Percentiles rank a stretch among this genome's conserved stretches.
Evolutionary conservation across 2,797 vertebrate genomes (phyloP).

Genomic region (Leptoclinus maculatus): DNA sequence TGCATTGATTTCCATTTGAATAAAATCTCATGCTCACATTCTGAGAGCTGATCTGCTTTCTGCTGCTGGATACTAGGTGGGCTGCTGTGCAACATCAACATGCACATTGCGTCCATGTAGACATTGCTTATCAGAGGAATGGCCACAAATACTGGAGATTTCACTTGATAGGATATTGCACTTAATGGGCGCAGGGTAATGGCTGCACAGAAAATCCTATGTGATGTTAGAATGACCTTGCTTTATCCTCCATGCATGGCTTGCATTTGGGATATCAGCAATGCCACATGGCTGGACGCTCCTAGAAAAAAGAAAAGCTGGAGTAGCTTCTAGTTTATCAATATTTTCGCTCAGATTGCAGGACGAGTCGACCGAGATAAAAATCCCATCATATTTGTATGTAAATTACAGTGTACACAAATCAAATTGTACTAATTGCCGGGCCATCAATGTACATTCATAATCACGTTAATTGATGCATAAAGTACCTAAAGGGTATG

Average conservation of each 20-base stretch:
- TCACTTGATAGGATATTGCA: slow-evolving; percentile 23
- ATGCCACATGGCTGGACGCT: slow-evolving; percentile 24
- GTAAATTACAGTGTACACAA: slow-evolving; percentile 15
- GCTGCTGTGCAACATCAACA: background rate
- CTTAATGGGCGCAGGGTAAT: slow-evolving; percentile 21
- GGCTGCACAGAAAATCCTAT: slow-evolving; percentile 34
- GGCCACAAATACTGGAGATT: slow-evolving; percentile 26
- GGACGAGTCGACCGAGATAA: slow-evolving; percentile 5
- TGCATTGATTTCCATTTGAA: slow-evolving; percentile 29
- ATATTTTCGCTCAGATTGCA: slow-evolving; percentile 14
- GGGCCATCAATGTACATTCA: background rate
- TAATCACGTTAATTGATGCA: background rate
- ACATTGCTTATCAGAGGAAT: slow-evolving; percentile 34
- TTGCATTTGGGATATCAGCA: slow-evolving; percentile 50
- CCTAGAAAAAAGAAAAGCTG: slow-evolving; percentile 33
- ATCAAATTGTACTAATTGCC: background rate
- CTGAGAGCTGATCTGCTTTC: background rate
- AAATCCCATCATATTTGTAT: slow-evolving; percentile 20
- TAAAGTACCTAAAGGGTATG: background rate
- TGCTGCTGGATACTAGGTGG: slow-evolving; percentile 9
- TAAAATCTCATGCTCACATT: slow-evolving; percentile 9
- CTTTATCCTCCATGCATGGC: slow-evolving; percentile 41
- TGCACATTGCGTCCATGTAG: slow-evolving; percentile 13
- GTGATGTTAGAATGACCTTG: slow-evolving; percentile 62
- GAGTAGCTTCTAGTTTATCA: slow-evolving; percentile 21